Percentiles rank a stretch among this genome's conserved stretches.
Conservation (phyloP, 1,140 invertebrate genomes). For the Antheraea pernyi region DNA sequence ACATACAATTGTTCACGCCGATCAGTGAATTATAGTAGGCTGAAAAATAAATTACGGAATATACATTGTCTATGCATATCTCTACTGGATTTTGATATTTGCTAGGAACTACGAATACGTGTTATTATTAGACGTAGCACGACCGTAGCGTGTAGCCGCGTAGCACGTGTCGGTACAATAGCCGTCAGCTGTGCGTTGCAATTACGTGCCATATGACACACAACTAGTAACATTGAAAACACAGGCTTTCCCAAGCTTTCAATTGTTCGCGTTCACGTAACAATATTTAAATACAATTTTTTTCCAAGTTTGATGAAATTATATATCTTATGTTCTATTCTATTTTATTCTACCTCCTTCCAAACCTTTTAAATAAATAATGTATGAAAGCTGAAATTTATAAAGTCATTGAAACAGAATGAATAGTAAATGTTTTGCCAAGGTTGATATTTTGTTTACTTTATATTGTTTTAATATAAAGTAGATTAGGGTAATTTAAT, state of each 20-base stretch:
- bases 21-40: too few species aligned
- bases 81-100: not conserved
- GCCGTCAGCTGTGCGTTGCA: conserved; percentile 61
- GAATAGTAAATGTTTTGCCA: too few species aligned
- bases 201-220: conserved; percentile 62
- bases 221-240: conserved; percentile 50
- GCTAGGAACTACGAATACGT: not conserved
- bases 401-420: too few species aligned
- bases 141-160: conserved; percentile 39
- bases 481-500: too few species aligned
- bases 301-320: not conserved
- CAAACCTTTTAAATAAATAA: not conserved
- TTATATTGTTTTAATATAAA: too few species aligned
- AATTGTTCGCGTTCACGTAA: conserved; percentile 37
- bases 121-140: conserved; percentile 28
- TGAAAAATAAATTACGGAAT: too few species aligned
- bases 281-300: not conserved
- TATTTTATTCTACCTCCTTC: too few species aligned
- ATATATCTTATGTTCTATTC: not conserved
- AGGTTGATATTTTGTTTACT: too few species aligned
- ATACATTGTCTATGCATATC: not conserved
- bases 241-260: not conserved
- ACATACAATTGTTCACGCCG: too few species aligned
- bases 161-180: conserved; percentile 43
- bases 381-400: too few species aligned